phyloP scores from a whole-genome alignment of 1,140 invertebrate species.

The Dendroctonus ponderosae region DNA sequence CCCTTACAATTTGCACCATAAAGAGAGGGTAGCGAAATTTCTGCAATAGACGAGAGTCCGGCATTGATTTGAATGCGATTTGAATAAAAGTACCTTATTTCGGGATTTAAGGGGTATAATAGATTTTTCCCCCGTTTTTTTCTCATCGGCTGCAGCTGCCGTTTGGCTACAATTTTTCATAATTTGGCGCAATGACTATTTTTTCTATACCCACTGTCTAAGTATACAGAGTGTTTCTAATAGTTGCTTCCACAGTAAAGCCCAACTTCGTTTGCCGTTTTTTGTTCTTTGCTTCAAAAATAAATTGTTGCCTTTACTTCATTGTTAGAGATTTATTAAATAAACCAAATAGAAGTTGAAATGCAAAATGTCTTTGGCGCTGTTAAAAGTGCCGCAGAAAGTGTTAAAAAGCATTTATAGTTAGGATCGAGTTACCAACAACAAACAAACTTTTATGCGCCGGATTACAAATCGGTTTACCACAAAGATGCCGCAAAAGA shows the following conservation, averaged over 20 bases:
- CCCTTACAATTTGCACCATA: constrained; percentile 23
- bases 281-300: too few relatives aligned
- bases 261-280: too few relatives aligned
- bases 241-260: too few relatives aligned
- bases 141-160: constrained; percentile 18
- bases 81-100: constrained; percentile 33
- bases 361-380: too few relatives aligned
- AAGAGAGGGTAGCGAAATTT: constrained; percentile 23
- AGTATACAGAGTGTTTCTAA: neutral
- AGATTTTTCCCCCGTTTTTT: constrained; percentile 5
- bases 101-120: constrained; percentile 32
- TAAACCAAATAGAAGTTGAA: too few relatives aligned
- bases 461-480: constrained; percentile 21
- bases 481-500: constrained; percentile 15
- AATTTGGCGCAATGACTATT: constrained; percentile 1
- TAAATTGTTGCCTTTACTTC: too few relatives aligned
- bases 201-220: neutral
- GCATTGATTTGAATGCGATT: constrained; percentile 35
- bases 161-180: neutral
- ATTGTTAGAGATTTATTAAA: too few relatives aligned
- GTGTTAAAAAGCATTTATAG: constrained; percentile 24
- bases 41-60: constrained; percentile 11
- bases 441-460: constrained; percentile 13
- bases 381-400: neutral
- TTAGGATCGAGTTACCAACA: constrained; percentile 20